These are phyloP conservation scores for Dicycla oo DNA, from an alignment of 2,888 invertebrate species.

Conservation along the genomic window DNA sequence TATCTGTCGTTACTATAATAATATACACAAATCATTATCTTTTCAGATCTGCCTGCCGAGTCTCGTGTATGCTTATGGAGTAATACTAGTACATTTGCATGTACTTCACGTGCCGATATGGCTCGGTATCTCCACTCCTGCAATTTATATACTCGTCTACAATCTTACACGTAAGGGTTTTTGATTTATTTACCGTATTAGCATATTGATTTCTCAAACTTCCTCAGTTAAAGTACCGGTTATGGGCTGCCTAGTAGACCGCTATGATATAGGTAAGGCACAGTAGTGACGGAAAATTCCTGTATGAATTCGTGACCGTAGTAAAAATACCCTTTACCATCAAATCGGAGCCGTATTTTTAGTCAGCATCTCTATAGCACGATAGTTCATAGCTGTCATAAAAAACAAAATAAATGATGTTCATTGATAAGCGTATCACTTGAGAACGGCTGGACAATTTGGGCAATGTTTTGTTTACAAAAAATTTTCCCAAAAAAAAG, in stretches of 20 bases:
- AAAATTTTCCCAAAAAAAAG: too few species aligned
- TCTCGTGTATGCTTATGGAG: conserved; percentile 84
- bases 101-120: conserved; percentile 79
- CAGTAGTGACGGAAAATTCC: background rate
- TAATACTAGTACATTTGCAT: conserved; percentile 79
- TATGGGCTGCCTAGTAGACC: conserved; percentile 2
- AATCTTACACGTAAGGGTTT: conserved; percentile 83
- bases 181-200: conserved; percentile 29
- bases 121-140: conserved; percentile 81
- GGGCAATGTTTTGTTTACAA: too few species aligned
- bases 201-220: conserved; percentile 15
- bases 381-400: too few species aligned
- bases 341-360: too few species aligned
- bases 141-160: conserved; percentile 80
- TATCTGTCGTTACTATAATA: conserved; percentile 38
- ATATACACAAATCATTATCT: conserved; percentile 27
- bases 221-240: conserved; percentile 20
- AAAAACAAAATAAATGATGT: too few species aligned
- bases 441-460: too few species aligned
- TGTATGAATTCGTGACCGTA: background rate
- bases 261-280: background rate
- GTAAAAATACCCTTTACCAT: background rate
- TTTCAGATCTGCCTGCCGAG: conserved; percentile 84
- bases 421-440: too few species aligned
- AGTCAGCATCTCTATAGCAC: too few species aligned